phyloP scores from a whole-genome alignment of 2,888 invertebrate species.

The Calliphora vomitoria region DNA sequence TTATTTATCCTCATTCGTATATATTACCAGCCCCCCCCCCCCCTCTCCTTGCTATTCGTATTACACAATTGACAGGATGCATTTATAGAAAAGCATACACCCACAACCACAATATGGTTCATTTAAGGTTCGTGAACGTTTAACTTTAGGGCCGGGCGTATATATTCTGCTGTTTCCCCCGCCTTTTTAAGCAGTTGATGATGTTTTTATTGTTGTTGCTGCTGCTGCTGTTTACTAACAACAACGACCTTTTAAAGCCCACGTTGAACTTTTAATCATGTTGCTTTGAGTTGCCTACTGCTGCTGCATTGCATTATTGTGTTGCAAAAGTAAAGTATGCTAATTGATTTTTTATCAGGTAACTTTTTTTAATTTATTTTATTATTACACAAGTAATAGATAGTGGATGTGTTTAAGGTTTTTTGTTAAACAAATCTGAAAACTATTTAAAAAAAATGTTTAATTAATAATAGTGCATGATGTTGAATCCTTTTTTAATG shows the following conservation, averaged over 20 bases:
- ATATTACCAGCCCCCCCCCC: too few relatives aligned
- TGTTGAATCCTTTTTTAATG: too few relatives aligned
- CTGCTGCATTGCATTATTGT: neutral
- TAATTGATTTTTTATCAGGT: conserved; percentile 55
- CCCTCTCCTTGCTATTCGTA: too few relatives aligned
- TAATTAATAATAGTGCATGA: too few relatives aligned
- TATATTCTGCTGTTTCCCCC: neutral
- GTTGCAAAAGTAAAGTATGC: conserved; percentile 53
- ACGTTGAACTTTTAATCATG: conserved; percentile 59
- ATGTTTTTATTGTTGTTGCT: conserved; percentile 49
- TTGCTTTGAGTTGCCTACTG: conserved; percentile 24
- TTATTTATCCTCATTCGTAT: neutral
- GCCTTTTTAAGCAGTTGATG: neutral
- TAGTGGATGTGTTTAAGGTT: neutral
- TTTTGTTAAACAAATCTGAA: too few relatives aligned
- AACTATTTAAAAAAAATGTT: too few relatives aligned
- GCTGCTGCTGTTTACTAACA: conserved; percentile 37
- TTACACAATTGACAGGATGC: conserved; percentile 56
- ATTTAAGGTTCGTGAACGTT: conserved; percentile 56
- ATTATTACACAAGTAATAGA: conserved; percentile 28
- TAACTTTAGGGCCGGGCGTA: conserved; percentile 48
- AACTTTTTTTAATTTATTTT: conserved; percentile 22
- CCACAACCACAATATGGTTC: conserved; percentile 56
- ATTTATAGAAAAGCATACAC: conserved; percentile 34
- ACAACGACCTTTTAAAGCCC: conserved; percentile 55